These are phyloP conservation scores for Coronaproctus castanopsis DNA, from an alignment of 2,888 invertebrate genomes.

Conservation along the genomic window DNA sequence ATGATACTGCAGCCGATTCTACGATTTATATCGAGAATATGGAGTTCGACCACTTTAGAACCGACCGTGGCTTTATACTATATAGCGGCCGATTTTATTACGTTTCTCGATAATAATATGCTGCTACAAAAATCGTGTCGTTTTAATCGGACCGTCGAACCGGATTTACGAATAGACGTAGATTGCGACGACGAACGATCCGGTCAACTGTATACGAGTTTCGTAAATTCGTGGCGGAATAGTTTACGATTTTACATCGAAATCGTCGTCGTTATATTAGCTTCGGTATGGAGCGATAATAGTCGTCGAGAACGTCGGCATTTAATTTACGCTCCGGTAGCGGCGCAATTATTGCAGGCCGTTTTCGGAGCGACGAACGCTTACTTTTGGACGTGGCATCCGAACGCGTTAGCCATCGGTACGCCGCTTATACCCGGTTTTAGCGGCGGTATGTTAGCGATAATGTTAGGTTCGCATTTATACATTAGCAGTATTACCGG, in stretches of 20 bases:
- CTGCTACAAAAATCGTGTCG: constrained; percentile 9
- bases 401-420: constrained; percentile 17
- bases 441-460: constrained; percentile 18
- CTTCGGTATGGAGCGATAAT: constrained; percentile 1
- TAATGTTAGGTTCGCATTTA: constrained; percentile 18
- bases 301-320: constrained; percentile 13
- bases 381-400: constrained; percentile 18
- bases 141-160: neutral
- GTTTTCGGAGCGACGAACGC: constrained; percentile 16
- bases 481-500: constrained; percentile 18
- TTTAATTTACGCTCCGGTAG: constrained; percentile 15
- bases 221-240: neutral
- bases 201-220: neutral
- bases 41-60: too few species aligned
- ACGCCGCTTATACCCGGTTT: constrained; percentile 17
- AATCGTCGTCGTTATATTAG: constrained; percentile 2
- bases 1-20: too few species aligned
- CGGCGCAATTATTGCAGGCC: constrained; percentile 18
- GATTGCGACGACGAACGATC: constrained; percentile 4
- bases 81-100: too few species aligned
- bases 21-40: too few species aligned
- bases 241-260: neutral
- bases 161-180: neutral
- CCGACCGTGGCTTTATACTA: too few species aligned
- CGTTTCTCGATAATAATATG: constrained; percentile 8